A percentile compares a stretch with the other conserved stretches of the same genome.
Evolutionary conservation across 2,113 vertebrate genomes (phyloP).

Genomic region (Alces alces): DNA sequence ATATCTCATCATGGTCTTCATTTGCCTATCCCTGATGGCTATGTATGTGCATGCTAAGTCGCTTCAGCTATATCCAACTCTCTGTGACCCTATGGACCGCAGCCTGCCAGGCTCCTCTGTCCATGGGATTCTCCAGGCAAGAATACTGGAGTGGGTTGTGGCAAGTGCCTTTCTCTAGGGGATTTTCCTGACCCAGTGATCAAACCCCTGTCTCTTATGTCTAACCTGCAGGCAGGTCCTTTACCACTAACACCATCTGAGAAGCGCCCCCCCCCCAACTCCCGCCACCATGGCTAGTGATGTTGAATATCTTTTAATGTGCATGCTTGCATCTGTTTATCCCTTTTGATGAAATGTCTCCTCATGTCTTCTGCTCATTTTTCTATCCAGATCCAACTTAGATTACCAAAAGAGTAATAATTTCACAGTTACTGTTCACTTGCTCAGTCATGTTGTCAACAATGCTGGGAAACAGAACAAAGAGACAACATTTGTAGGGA

Average conservation of each 20-base stretch:
- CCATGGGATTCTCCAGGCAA: background rate
- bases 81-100: background rate
- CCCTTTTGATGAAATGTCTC: background rate
- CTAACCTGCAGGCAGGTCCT: background rate
- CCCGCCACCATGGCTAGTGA: background rate
- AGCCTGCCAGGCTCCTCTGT: background rate
- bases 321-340: background rate
- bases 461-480: background rate
- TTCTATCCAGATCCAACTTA: background rate
- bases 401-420: background rate
- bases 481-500: background rate
- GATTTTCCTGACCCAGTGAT: background rate
- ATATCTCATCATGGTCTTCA: background rate
- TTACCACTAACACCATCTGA: background rate
- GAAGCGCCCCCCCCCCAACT: rapidly evolving
- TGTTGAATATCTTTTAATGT: background rate
- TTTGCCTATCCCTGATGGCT: background rate
- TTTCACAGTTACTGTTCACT: background rate
- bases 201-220: background rate
- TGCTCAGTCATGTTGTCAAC: background rate
- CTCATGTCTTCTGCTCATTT: background rate
- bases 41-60: background rate
- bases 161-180: background rate
- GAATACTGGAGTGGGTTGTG: background rate
- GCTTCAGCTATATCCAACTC: background rate